Conservation (phyloP, 2,888 invertebrate genomes). For the Eupithecia insigniata region DNA sequence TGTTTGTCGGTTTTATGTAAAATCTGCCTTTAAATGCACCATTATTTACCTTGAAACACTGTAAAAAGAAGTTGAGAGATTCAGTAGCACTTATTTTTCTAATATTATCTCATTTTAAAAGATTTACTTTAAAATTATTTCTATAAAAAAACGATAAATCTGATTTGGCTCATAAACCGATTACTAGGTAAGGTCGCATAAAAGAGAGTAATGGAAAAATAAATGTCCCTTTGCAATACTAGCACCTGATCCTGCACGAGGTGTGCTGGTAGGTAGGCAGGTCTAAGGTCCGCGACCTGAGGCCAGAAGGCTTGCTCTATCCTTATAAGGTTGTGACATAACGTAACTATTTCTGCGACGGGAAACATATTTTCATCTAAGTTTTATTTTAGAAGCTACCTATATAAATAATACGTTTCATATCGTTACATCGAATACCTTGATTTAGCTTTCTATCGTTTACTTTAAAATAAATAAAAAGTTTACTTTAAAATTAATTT, state of each 20-base stretch:
- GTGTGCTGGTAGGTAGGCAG: conserved; percentile 20
- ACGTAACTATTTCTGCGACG: neutral
- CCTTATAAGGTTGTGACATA: conserved; percentile 10
- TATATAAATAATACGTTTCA: neutral
- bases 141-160: neutral
- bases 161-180: neutral
- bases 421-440: neutral
- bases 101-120: neutral
- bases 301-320: conserved; percentile 5
- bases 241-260: conserved; percentile 28
- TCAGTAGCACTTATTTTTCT: neutral
- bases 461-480: too few species aligned
- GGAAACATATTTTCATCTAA: neutral
- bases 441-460: neutral
- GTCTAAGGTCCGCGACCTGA: conserved; percentile 41
- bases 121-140: too few species aligned
- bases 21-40: neutral
- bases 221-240: neutral
- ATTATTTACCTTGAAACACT: neutral
- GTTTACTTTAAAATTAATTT: too few species aligned
- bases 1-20: neutral
- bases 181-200: neutral
- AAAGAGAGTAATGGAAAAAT: conserved; percentile 5
- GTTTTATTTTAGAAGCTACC: neutral
- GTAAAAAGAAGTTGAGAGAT: neutral